phyloP scores from a whole-genome alignment of 2,113 vertebrate species.

The Cepphus grylle region DNA sequence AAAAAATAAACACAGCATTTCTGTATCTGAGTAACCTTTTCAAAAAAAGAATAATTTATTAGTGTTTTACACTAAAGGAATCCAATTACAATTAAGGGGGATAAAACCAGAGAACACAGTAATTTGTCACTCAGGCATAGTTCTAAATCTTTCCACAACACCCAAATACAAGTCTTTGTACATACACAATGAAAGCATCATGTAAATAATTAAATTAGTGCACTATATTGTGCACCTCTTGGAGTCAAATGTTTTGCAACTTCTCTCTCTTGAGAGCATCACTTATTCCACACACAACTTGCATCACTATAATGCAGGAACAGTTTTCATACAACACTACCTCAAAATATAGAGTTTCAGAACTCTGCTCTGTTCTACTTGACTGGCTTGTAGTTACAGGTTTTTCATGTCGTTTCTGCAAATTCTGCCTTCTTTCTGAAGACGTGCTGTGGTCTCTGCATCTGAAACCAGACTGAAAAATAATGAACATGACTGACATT shows the following conservation, averaged over 20 bases:
- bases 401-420: slow-evolving; percentile 78
- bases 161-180: background rate
- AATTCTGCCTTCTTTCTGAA: slow-evolving; percentile 75
- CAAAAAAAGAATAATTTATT: no score
- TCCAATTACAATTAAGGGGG: background rate
- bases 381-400: slow-evolving; percentile 55
- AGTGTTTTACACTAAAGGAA: background rate
- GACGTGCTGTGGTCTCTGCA: slow-evolving; percentile 79
- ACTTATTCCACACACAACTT: background rate
- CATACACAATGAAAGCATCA: background rate
- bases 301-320: background rate
- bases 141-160: background rate
- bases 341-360: slow-evolving; percentile 92
- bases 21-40: background rate
- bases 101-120: background rate
- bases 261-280: background rate
- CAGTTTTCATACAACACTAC: slow-evolving; percentile 60
- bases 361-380: slow-evolving; percentile 74
- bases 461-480: slow-evolving; percentile 72
- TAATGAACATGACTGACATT: background rate
- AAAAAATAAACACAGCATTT: background rate
- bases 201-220: background rate
- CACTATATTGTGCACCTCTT: background rate
- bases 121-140: background rate
- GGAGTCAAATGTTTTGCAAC: background rate